Evolutionary conservation across 2,113 vertebrate genomes (phyloP).

Genomic region (Lasiurus cinereus): DNA sequence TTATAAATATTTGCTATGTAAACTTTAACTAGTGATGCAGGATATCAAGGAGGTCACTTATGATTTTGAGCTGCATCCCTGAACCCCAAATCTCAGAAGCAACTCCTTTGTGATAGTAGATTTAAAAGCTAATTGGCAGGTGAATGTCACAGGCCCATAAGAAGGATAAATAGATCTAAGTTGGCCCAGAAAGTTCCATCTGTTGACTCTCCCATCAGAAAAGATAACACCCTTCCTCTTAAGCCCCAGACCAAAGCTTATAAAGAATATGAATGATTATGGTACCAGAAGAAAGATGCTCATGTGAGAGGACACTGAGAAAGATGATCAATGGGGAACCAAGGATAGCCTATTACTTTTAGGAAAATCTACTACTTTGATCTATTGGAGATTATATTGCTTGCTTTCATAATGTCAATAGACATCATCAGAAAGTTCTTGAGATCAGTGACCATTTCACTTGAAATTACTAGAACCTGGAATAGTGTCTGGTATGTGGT

Average conservation of each 20-base stretch:
- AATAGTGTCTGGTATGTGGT: background rate
- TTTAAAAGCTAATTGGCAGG: background rate
- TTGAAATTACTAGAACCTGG: background rate
- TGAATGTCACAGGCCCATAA: background rate
- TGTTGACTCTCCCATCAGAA: background rate
- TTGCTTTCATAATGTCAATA: background rate
- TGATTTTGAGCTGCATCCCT: constrained; percentile 9
- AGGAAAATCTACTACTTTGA: background rate
- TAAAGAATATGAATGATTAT: background rate
- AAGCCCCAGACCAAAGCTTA: background rate
- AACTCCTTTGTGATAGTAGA: background rate
- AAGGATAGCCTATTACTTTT: background rate
- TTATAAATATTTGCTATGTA: constrained; percentile 39
- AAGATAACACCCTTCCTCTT: background rate
- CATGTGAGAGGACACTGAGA: background rate
- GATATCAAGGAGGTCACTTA: constrained; percentile 43
- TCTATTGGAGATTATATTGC: background rate
- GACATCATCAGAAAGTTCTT: background rate
- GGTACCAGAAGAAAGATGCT: background rate
- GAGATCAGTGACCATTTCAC: background rate
- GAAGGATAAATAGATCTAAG: constrained; percentile 21
- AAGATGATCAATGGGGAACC: background rate
- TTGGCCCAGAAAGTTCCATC: background rate
- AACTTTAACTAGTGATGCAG: constrained; percentile 31
- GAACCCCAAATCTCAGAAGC: constrained; percentile 24